phyloP scores from a whole-genome alignment of 2,113 vertebrate genomes.

The Zeus faber region DNA sequence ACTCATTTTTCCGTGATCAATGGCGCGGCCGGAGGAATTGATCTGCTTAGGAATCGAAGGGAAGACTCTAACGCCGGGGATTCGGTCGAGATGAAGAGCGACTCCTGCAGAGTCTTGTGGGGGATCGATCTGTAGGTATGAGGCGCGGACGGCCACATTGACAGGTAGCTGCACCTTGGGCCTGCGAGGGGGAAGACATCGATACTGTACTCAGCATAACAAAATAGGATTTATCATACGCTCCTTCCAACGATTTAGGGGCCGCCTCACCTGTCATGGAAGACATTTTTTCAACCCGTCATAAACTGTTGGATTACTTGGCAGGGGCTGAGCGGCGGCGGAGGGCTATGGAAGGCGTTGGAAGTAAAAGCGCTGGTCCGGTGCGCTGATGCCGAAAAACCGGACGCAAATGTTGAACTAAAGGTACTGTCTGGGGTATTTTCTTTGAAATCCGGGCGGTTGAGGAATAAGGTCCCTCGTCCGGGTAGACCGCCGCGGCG shows the following conservation, averaged over 20 bases:
- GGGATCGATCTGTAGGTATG: constrained; percentile 59
- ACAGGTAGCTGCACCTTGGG: constrained; percentile 36
- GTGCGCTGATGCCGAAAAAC: no score
- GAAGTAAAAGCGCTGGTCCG: no score
- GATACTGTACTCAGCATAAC: constrained; percentile 35
- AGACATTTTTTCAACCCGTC: no score
- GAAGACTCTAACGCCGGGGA: constrained; percentile 56
- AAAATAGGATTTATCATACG: constrained; percentile 39
- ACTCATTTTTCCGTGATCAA: constrained; percentile 67
- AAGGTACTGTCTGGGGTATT: no score
- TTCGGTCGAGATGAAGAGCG: constrained; percentile 59
- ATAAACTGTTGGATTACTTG: no score
- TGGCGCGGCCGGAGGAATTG: constrained; percentile 49
- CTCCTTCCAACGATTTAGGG: constrained; percentile 39
- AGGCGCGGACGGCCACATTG: constrained; percentile 34
- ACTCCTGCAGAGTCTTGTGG: constrained; percentile 53
- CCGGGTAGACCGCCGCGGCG: no score
- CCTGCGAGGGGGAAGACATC: constrained; percentile 30
- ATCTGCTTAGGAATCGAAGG: constrained; percentile 62
- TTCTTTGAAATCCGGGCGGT: no score
- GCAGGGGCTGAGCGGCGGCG: no score
- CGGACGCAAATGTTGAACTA: no score
- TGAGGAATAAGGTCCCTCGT: no score
- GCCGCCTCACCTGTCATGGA: no score
- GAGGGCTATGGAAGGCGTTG: no score